Evolutionary conservation across 2,888 invertebrate genomes (phyloP).

Genomic region (Proisotoma minuta): DNA sequence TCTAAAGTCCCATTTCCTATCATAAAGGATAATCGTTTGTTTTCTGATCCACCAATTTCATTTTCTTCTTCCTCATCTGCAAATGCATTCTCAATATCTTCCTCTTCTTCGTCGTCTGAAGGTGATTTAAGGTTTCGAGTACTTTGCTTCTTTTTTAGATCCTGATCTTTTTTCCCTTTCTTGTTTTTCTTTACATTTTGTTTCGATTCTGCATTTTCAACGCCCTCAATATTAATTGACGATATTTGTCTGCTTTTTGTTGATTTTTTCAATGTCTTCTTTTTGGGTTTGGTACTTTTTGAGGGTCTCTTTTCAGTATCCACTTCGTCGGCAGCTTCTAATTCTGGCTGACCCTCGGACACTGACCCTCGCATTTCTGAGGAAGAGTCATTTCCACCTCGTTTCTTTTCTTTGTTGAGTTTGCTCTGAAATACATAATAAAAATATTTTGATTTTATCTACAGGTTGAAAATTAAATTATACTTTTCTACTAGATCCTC

Average conservation of each 20-base stretch:
- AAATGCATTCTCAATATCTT: background rate
- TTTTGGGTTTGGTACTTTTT: slow-evolving; percentile 6
- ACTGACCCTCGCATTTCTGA: no score
- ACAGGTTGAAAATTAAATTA: no score
- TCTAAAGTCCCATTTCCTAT: background rate
- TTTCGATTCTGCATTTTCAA: slow-evolving; percentile 4
- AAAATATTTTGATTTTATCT: no score
- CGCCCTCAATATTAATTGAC: no score
- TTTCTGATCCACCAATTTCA: background rate
- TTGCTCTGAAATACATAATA: no score
- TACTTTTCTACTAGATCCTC: background rate
- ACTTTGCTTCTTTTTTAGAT: no score
- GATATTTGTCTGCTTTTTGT: no score
- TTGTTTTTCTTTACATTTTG: background rate
- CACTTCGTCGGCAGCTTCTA: background rate
- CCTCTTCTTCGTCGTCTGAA: background rate
- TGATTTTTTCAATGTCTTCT: no score
- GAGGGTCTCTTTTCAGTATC: background rate
- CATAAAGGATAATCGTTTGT: background rate
- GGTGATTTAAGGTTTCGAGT: no score
- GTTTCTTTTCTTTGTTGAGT: no score
- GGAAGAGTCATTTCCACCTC: no score
- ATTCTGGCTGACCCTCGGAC: no score
- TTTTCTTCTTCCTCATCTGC: background rate
- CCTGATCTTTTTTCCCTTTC: background rate